Evolutionary conservation across 2,888 invertebrate genomes (phyloP), one percentile per base, ranked within the genome.

Genomic region (Cistogaster globosa): DNA sequence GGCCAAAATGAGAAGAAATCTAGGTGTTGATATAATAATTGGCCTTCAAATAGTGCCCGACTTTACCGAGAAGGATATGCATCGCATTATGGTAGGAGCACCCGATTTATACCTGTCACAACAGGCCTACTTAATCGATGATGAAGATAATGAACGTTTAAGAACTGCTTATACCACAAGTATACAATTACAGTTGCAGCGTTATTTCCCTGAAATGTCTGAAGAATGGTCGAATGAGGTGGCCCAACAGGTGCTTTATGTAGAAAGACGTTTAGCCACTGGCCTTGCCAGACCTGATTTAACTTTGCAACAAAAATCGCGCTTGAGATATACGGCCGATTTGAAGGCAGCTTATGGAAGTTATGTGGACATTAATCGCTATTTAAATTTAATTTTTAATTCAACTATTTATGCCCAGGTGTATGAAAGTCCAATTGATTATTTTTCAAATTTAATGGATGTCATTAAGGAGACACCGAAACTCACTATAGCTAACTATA

Each of bases 21-120:
- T 89, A 76, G 92, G 92, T 7, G 89, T 92, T 11, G 90, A 92
- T 32, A 89, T 92, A 4, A 72, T 92, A 3, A 89, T 92, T 12
- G 92, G 92, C 0, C 51, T 92, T 57, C 89, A 92, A 16, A 88
- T 92, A 5, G 88, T 91, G 8, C 87, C 89, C 3, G 92, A 92
- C 71, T 89, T 89, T 51, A 89, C 88, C 72, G 91, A 90, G 42
- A 88, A 88, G 26, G 88, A 88, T 16, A 88, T 90, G 84, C 89
- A 90, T 79, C 91, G 91, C 0, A 86, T 92, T 0, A 90, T 89
- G 80, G 87, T 92, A 8, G 91, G 92, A 2, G 92, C 92, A 1
- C 91, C 92, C 0, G 72, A 88, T 9, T 53, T 91, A 18, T 81
- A 88, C 0, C 80, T 91, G 51, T 88, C 88, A 0, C 89, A 89